Evolutionary conservation across 2,797 vertebrate species (phyloP).

Genomic region (Pipistrellus pipistrellus): DNA sequence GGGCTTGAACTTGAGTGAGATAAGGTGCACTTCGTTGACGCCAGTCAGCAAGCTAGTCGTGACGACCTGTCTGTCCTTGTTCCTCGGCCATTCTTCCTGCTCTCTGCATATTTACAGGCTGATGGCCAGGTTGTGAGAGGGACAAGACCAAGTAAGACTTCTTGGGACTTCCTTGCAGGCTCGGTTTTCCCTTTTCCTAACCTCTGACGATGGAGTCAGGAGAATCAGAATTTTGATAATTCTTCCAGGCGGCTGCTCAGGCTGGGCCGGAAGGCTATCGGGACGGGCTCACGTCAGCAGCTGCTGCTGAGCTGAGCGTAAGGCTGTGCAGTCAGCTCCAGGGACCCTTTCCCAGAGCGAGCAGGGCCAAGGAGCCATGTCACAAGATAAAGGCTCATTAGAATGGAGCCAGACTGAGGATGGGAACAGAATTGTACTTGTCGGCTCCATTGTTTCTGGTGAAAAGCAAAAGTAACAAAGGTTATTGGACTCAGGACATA

Average conservation of each 20-base stretch:
- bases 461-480: conserved; percentile 59
- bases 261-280: conserved; percentile 40
- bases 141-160: conserved; percentile 73
- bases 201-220: conserved; percentile 15
- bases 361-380: background rate
- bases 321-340: background rate
- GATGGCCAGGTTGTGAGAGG: conserved; percentile 78
- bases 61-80: conserved; percentile 85
- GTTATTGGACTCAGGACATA: background rate
- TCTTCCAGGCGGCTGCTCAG: background rate
- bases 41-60: conserved; percentile 83
- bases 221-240: conserved; percentile 62
- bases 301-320: background rate
- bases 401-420: conserved; percentile 39
- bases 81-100: conserved; percentile 83
- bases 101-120: conserved; percentile 82
- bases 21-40: conserved; percentile 83
- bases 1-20: conserved; percentile 83
- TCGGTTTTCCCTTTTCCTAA: background rate
- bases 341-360: conserved; percentile 10
- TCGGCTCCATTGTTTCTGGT: conserved; percentile 57
- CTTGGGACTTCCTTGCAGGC: conserved; percentile 27
- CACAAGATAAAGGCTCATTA: conserved; percentile 7
- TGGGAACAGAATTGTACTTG: conserved; percentile 53
- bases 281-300: background rate